Evolutionary conservation across 2,113 vertebrate genomes (phyloP).

Genomic region (Bufo bufo): DNA sequence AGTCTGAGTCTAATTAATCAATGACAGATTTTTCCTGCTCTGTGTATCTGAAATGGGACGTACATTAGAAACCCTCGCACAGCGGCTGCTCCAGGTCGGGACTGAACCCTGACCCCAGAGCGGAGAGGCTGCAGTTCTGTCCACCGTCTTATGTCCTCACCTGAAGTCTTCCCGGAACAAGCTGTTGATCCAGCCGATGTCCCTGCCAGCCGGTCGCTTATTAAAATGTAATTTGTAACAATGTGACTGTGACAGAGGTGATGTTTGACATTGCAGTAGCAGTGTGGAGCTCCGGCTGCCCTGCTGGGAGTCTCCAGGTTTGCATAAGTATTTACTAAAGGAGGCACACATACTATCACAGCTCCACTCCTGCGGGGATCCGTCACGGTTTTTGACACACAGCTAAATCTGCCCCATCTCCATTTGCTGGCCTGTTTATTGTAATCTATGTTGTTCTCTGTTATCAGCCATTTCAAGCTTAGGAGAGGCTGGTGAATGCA

Average conservation of each 20-base stretch:
- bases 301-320: constrained; percentile 40
- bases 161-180: background rate
- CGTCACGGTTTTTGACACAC: background rate
- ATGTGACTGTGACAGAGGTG: background rate
- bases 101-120: background rate
- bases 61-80: background rate
- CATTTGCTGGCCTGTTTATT: background rate
- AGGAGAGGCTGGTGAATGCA: background rate
- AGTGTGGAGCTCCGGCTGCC: background rate
- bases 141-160: background rate
- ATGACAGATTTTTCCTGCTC: background rate
- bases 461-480: background rate
- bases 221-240: constrained; percentile 16
- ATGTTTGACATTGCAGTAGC: background rate
- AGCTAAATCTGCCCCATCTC: background rate
- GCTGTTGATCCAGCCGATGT: background rate
- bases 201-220: background rate
- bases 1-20: background rate
- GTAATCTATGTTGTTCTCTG: background rate
- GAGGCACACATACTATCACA: constrained; percentile 18
- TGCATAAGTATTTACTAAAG: constrained; percentile 50
- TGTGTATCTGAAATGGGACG: background rate
- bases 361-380: background rate
- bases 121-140: background rate
- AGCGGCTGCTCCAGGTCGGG: background rate